A percentile compares a stretch with the other conserved stretches of the same genome.
phyloP scores from a whole-genome alignment of 2,797 vertebrate species.

The Anguilla obscura region DNA sequence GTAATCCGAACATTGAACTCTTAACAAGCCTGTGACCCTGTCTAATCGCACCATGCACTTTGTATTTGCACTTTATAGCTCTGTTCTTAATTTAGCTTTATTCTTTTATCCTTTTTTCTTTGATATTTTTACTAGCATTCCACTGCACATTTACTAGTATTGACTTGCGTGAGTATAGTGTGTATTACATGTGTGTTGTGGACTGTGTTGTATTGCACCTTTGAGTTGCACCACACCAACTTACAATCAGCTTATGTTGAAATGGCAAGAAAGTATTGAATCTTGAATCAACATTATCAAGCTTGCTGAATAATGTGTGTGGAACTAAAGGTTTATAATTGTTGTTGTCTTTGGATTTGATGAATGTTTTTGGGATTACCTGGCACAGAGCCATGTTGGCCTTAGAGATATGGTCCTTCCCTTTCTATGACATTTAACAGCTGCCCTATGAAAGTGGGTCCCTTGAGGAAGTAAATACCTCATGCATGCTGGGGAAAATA shows the following conservation, averaged over 20 bases:
- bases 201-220: not conserved
- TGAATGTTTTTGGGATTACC: not conserved
- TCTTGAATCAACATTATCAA: too few relatives aligned
- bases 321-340: not conserved
- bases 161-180: conserved; percentile 33
- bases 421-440: not conserved
- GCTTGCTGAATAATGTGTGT: not conserved
- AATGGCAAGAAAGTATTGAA: too few relatives aligned
- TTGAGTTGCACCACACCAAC: not conserved
- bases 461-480: not conserved
- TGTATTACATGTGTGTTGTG: not conserved
- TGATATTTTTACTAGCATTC: too few relatives aligned
- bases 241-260: too few relatives aligned
- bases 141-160: not conserved
- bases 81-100: too few relatives aligned
- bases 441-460: not conserved
- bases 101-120: too few relatives aligned
- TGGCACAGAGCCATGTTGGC: not conserved
- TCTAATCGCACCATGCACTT: too few relatives aligned
- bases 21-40: too few relatives aligned
- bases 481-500: not conserved
- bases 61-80: too few relatives aligned
- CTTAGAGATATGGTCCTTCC: not conserved
- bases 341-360: not conserved
- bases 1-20: too few relatives aligned